Conservation (phyloP, 2,113 vertebrate genomes). For the Tetraodon nigroviridis region DNA sequence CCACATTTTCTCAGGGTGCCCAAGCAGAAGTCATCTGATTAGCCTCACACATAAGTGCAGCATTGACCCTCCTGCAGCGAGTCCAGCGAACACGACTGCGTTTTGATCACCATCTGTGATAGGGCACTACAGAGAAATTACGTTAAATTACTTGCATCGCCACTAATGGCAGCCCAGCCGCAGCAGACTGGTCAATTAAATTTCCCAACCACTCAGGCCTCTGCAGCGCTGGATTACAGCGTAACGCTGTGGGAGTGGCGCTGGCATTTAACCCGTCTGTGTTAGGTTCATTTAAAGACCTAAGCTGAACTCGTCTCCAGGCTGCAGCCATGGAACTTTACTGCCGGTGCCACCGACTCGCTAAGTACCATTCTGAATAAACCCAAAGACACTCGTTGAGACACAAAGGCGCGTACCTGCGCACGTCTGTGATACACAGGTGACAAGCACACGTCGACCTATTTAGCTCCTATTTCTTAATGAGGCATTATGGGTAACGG, state of each 20-base stretch:
- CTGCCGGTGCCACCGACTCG: slow-evolving; percentile 39
- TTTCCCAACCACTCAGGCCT: slow-evolving; percentile 35
- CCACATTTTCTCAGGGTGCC: slow-evolving; percentile 16
- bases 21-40: slow-evolving; percentile 36
- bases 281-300: slow-evolving; percentile 49
- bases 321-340: slow-evolving; percentile 30
- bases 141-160: slow-evolving; percentile 57
- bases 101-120: slow-evolving; percentile 42
- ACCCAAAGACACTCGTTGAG: slow-evolving; percentile 5
- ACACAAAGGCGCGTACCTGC: slow-evolving; percentile 15
- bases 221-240: slow-evolving; percentile 28
- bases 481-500: slow-evolving; percentile 37
- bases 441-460: slow-evolving; percentile 31
- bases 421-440: slow-evolving; percentile 9
- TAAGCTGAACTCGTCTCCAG: slow-evolving; percentile 45
- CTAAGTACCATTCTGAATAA: slow-evolving; percentile 21
- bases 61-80: slow-evolving; percentile 29
- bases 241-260: slow-evolving; percentile 10
- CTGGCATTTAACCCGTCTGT: slow-evolving; percentile 26
- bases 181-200: slow-evolving; percentile 46
- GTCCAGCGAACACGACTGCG: slow-evolving; percentile 24
- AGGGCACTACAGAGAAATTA: slow-evolving; percentile 47
- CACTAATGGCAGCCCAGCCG: slow-evolving; percentile 35
- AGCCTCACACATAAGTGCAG: slow-evolving; percentile 34
- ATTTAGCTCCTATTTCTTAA: slow-evolving; percentile 48